Base-by-base conservation (phyloP, 2,797 vertebrate genomes). In the Dendrocincla fuliginosa region DNA sequence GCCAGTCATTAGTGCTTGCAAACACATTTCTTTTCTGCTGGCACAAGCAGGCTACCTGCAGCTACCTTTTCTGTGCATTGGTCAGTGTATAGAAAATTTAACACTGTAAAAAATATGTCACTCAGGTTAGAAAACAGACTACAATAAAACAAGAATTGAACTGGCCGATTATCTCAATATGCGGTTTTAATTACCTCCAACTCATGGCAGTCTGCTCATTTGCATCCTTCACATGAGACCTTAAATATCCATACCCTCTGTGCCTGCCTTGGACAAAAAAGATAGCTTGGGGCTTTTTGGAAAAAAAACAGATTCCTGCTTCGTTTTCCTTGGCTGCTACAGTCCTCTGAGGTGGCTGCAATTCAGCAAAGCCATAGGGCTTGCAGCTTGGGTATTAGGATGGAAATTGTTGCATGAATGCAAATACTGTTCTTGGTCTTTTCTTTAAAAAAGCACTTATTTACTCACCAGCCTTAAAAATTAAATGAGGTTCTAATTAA, bases 131-230 rank as follows among this genome's bases (percentile, higher is more conserved):
- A 83, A 93, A 90, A 81, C 0, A 87, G 41, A 57, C 32, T 55
- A 47, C 78, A 91, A 57, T 44, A 87, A 89, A 89, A 61, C 42
- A 94, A 87, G 78, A 92, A 92, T 2, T 80, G 87, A 94, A 78
- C 14, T 67, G 78, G 65, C 11, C 1, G 14, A 90, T 93, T 92
- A 94, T 89, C 90, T 83, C 82, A 93, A 87, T 91, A 75, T 60
- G 88, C 85, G 90, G 75, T 78, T 96, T 96, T 92, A 96, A 97
- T 94, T 87, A 94, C 89, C 39, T 91, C 82, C 89, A 93, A 92
- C 68, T 92, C 84, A 74, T 25, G 81, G 81, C 81, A 91, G 79
- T 49, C 61, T 93, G 78, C 71, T 87, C 92, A 85, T 89, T 67
- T 87, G 33, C 87, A 89, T 92, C 64, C 85, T 94, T 97, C 90